A percentile compares a stretch with the other conserved stretches of the same genome.
Evolutionary conservation across 2,888 invertebrate species (phyloP).

Genomic region (Platypus cylindrus): DNA sequence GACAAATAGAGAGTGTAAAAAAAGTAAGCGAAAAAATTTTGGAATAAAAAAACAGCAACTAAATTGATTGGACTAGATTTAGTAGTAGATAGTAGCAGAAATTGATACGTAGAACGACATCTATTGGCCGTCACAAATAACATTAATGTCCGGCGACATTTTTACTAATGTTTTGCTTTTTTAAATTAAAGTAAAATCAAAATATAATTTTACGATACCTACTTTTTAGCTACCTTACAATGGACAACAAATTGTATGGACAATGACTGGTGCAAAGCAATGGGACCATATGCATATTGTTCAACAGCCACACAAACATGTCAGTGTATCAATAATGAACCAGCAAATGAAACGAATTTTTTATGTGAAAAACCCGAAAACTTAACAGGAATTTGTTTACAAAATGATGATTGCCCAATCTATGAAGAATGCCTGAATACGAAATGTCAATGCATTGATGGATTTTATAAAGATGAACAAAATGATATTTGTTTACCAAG

Average conservation of each 20-base stretch:
- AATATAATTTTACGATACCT: too few species aligned
- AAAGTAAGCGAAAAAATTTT: constrained; percentile 23
- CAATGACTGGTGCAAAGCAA: constrained; percentile 23
- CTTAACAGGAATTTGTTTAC: constrained; percentile 12
- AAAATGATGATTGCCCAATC: constrained; percentile 17
- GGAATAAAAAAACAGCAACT: too few species aligned
- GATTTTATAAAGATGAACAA: constrained; percentile 14
- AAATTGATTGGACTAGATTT: too few species aligned
- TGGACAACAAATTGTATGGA: constrained; percentile 19
- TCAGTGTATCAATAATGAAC: constrained; percentile 17
- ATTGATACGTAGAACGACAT: too few species aligned
- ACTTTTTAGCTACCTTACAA: constrained; percentile 22
- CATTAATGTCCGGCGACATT: too few species aligned
- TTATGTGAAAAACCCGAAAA: constrained; percentile 14
- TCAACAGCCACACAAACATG: constrained; percentile 16
- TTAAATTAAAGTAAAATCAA: too few species aligned
- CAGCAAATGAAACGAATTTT: constrained; percentile 15
- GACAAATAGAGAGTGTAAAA: constrained; percentile 21
- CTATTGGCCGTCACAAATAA: too few species aligned
- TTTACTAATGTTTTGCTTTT: too few species aligned
- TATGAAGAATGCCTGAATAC: constrained; percentile 19
- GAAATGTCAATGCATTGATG: constrained; percentile 18
- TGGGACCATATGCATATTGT: constrained; percentile 22
- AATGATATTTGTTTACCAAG: constrained; percentile 18
- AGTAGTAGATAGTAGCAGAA: too few species aligned